phyloP scores from a whole-genome alignment of 2,797 vertebrate genomes.

The Geotria australis region DNA sequence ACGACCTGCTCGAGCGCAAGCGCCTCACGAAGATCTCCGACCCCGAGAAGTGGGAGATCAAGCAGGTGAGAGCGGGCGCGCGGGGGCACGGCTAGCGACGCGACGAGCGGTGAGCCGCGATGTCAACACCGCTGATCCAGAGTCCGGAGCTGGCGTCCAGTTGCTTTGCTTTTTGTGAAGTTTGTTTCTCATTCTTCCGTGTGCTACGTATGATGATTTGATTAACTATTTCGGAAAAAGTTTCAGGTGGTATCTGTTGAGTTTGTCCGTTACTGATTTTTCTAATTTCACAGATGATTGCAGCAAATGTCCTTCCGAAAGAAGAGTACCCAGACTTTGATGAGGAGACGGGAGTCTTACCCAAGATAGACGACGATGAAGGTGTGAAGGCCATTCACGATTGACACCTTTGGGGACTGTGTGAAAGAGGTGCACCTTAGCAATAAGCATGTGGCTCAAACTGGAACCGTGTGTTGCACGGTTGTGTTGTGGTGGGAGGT shows the following conservation, averaged over 20 bases:
- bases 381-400: constrained; percentile 14
- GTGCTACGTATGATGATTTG: too few relatives aligned
- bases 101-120: too few relatives aligned
- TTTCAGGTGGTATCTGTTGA: too few relatives aligned
- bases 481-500: too few relatives aligned
- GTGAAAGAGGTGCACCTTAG: too few relatives aligned
- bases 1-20: constrained; percentile 67
- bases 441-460: too few relatives aligned
- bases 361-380: constrained; percentile 92
- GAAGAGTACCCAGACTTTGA: constrained; percentile 97
- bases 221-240: too few relatives aligned
- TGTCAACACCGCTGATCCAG: background rate
- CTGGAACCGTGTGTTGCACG: too few relatives aligned
- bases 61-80: constrained; percentile 31
- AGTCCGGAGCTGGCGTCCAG: background rate
- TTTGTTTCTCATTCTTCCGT: background rate
- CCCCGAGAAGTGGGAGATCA: constrained; percentile 95
- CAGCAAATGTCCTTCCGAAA: constrained; percentile 84
- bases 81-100: background rate
- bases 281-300: constrained; percentile 43
- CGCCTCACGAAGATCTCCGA: constrained; percentile 88
- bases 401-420: too few relatives aligned
- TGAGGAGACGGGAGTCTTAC: constrained; percentile 86
- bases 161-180: background rate
- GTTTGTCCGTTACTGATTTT: too few relatives aligned